Evolutionary conservation across 2,113 vertebrate species (phyloP).

Genomic region (Pampusana beccarii): DNA sequence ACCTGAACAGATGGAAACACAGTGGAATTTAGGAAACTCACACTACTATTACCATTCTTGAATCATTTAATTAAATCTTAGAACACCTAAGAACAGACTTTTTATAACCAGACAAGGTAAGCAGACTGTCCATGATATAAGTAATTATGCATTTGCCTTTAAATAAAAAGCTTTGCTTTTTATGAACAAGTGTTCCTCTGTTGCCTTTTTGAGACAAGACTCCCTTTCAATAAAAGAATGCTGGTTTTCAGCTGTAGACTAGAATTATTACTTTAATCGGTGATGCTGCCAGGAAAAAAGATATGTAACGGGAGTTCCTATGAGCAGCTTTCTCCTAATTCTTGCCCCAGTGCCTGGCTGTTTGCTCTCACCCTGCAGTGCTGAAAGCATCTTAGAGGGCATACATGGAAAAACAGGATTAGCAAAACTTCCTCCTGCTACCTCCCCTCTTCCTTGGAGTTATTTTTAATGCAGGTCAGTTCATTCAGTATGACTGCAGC

Average conservation of each 20-base stretch:
- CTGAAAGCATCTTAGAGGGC: neutral
- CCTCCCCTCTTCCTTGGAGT: neutral
- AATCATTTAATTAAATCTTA: neutral
- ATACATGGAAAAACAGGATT: neutral
- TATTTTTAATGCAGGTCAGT: conserved; percentile 31
- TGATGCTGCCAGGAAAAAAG: too few species aligned
- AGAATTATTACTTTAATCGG: neutral
- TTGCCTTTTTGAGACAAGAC: neutral
- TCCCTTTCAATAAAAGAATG: neutral
- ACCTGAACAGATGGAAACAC: neutral
- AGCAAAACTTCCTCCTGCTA: conserved; percentile 6
- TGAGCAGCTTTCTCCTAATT: neutral
- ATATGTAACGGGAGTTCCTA: neutral
- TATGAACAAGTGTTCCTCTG: neutral
- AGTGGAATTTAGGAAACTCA: neutral
- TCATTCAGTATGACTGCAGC: neutral
- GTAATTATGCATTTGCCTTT: neutral
- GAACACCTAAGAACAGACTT: neutral
- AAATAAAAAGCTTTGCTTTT: neutral
- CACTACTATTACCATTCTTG: neutral
- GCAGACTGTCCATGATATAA: neutral
- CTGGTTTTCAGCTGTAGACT: neutral
- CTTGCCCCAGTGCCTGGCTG: neutral
- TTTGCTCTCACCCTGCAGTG: neutral
- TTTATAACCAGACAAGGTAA: neutral